Conservation (phyloP, 2,888 invertebrate species). For the Microplitis deprimator region DNA sequence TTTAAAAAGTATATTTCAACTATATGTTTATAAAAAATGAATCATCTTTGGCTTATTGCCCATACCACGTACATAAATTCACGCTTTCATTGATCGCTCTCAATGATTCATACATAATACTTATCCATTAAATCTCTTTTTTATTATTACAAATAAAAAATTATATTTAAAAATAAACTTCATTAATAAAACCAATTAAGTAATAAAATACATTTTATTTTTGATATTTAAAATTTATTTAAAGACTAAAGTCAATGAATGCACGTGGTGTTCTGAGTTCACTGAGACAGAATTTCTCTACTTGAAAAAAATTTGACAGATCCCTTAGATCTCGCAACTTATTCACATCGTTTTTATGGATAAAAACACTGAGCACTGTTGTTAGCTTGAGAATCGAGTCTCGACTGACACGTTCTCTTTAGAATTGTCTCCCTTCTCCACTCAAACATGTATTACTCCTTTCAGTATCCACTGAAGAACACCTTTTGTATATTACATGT, state of each 20-base stretch:
- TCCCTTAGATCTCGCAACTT: constrained; percentile 51
- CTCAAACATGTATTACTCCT: constrained; percentile 26
- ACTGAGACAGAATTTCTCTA: background rate
- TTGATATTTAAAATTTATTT: too few relatives aligned
- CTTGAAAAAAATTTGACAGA: background rate
- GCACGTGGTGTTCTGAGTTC: background rate
- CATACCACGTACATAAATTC: constrained; percentile 5
- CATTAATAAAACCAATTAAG: background rate
- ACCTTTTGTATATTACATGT: background rate
- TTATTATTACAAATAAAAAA: background rate
- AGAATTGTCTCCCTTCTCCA: constrained; percentile 42
- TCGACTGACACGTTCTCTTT: constrained; percentile 49
- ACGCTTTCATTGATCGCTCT: constrained; percentile 20
- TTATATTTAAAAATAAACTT: background rate
- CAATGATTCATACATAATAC: constrained; percentile 21
- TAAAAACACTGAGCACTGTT: constrained; percentile 40
- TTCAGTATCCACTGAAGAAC: constrained; percentile 18
- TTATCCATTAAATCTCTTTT: constrained; percentile 4
- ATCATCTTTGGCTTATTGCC: constrained; percentile 18
- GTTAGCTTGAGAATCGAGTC: constrained; percentile 52
- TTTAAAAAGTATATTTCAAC: background rate
- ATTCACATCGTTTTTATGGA: constrained; percentile 48
- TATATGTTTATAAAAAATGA: constrained; percentile 19
- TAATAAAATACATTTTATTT: too few relatives aligned
- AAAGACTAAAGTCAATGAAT: background rate